A percentile compares a stretch with the other conserved stretches of the same genome.
phyloP scores from a whole-genome alignment of 1,140 invertebrate species.

The Lanistes nyassanus region DNA sequence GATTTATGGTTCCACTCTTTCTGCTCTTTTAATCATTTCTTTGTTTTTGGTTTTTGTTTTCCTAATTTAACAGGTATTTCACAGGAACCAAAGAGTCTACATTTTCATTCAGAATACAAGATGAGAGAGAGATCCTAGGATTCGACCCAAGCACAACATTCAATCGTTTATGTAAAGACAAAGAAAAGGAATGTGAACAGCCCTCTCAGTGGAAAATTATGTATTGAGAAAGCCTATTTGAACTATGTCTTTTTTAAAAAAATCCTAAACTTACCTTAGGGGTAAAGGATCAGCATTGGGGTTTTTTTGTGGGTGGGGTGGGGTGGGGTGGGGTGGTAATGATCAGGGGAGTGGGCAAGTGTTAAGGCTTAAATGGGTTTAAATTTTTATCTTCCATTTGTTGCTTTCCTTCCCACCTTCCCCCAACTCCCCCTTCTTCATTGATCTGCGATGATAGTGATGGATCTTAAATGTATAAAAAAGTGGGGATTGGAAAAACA shows the following conservation, averaged over 20 bases:
- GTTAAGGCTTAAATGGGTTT: background rate
- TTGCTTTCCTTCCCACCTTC: background rate
- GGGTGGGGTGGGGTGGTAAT: background rate
- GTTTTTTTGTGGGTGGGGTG: background rate
- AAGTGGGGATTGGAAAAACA: no score
- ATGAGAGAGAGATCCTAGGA: slow-evolving; percentile 94
- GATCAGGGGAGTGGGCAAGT: background rate
- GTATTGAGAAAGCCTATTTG: background rate
- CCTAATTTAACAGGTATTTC: slow-evolving; percentile 78
- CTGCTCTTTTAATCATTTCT: no score
- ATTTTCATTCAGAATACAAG: slow-evolving; percentile 95
- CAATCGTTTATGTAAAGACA: slow-evolving; percentile 81
- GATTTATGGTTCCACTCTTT: no score
- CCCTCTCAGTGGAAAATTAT: slow-evolving; percentile 31
- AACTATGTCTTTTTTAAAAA: background rate
- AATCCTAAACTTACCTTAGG: background rate
- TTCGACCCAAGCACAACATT: slow-evolving; percentile 85
- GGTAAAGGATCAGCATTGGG: background rate
- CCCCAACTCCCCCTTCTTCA: background rate
- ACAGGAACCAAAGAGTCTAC: slow-evolving; percentile 94
- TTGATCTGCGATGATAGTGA: background rate
- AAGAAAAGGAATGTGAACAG: slow-evolving; percentile 60
- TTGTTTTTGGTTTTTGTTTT: no score
- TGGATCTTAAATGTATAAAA: background rate
- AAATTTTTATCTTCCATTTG: background rate